Conservation (phyloP, 2,113 vertebrate species). For the Petrocephalus zakoni region DNA sequence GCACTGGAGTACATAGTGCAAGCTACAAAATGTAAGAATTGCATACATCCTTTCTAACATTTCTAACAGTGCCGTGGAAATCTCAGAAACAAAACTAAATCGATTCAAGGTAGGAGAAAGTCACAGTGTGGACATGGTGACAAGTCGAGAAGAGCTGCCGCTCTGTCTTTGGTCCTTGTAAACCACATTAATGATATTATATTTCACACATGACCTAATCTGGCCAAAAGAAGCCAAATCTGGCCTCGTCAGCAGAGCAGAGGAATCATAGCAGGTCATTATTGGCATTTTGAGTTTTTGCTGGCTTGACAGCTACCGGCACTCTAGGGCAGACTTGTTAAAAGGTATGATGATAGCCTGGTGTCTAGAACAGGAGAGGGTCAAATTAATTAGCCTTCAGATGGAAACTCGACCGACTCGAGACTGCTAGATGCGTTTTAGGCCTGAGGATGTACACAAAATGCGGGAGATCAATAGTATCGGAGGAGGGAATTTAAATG, state of each 20-base stretch:
- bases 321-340: neutral
- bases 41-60: neutral
- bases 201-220: neutral
- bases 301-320: neutral
- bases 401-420: neutral
- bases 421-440: neutral
- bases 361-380: neutral
- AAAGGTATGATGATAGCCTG: slow-evolving; percentile 3
- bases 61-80: neutral
- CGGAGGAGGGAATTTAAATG: slow-evolving; percentile 17
- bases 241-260: neutral
- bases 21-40: neutral
- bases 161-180: neutral
- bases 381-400: slow-evolving; percentile 28
- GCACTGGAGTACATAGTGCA: neutral
- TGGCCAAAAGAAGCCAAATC: too few relatives aligned
- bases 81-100: neutral
- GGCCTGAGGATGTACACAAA: slow-evolving; percentile 6
- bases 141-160: neutral
- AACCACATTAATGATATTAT: neutral
- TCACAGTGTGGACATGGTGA: neutral
- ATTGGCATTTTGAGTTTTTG: neutral
- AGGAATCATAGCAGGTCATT: neutral
- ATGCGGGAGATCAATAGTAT: slow-evolving; percentile 19
- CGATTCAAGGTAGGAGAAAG: neutral